Evolutionary conservation across 2,888 invertebrate genomes (phyloP).

Genomic region (Campaea margaritaria): DNA sequence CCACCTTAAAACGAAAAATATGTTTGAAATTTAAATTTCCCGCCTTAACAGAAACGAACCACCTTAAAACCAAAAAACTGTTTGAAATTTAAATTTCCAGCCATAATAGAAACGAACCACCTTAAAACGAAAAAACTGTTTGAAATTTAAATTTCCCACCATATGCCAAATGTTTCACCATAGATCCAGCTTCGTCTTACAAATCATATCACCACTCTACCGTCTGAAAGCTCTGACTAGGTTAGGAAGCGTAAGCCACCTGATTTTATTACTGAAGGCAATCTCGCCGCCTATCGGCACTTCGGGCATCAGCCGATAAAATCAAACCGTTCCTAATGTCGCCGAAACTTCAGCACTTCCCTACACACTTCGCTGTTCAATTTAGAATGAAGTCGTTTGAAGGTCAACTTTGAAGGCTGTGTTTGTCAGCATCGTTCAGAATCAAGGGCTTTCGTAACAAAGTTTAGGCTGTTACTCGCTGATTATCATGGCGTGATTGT

Average conservation of each 20-base stretch:
- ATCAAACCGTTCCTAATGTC: slow-evolving; percentile 18
- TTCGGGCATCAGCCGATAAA: slow-evolving; percentile 22
- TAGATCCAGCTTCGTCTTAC: not conserved
- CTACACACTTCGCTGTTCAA: slow-evolving; percentile 21
- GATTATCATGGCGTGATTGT: not conserved
- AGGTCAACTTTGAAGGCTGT: slow-evolving; percentile 6
- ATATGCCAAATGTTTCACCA: no score
- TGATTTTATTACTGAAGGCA: slow-evolving; percentile 31
- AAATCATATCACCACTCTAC: slow-evolving; percentile 13
- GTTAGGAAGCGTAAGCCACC: slow-evolving; percentile 21
- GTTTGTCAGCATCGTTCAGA: no score
- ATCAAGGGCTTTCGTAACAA: no score
- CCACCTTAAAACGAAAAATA: no score
- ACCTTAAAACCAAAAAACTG: no score
- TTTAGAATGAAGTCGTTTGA: slow-evolving; percentile 11
- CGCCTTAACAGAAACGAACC: no score
- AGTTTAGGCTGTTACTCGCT: not conserved
- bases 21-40: no score
- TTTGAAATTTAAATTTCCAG: no score
- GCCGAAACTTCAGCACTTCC: slow-evolving; percentile 22
- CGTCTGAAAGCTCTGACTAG: slow-evolving; percentile 16
- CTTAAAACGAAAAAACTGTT: no score
- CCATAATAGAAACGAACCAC: no score
- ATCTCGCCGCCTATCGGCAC: slow-evolving; percentile 20
- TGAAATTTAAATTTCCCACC: no score